Percentiles rank a stretch among this genome's conserved stretches.
Conservation (phyloP, 2,888 invertebrate species). For the Malacosoma neustria region DNA sequence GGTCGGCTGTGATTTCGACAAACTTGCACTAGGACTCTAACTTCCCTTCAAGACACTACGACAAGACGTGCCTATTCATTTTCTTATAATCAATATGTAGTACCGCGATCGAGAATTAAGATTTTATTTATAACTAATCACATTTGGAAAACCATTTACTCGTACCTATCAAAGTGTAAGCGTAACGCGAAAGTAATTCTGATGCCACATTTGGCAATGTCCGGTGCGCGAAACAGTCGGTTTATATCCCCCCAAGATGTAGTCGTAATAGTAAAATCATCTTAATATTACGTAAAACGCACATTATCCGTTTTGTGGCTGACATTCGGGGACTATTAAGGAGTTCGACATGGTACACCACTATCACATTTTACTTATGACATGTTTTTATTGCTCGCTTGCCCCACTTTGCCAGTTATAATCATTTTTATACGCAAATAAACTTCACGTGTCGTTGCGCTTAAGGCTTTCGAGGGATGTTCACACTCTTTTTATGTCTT, state of each 20-base stretch:
- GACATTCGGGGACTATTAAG: constrained; percentile 30
- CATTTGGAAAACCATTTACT: too few species aligned
- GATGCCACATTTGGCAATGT: background rate
- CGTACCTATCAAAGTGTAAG: too few species aligned
- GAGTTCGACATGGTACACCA: constrained; percentile 36
- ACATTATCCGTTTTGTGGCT: constrained; percentile 23
- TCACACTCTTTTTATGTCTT: too few species aligned
- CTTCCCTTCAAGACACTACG: too few species aligned
- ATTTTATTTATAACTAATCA: too few species aligned
- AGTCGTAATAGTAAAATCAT: constrained; percentile 63
- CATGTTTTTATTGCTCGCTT: background rate
- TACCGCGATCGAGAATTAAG: too few species aligned
- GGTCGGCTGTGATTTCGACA: too few species aligned
- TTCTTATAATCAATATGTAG: too few species aligned
- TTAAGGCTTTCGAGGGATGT: background rate
- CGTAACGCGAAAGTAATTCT: background rate
- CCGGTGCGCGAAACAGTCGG: constrained; percentile 12
- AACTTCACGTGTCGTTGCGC: background rate
- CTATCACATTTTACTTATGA: constrained; percentile 7
- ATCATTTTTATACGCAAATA: background rate
- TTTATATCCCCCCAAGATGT: constrained; percentile 56
- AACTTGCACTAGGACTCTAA: too few species aligned
- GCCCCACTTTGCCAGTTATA: background rate
- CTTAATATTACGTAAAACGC: constrained; percentile 53
- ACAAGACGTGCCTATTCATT: too few species aligned